Conservation (phyloP, 2,888 invertebrate genomes). For the Clistopyga incitator region DNA sequence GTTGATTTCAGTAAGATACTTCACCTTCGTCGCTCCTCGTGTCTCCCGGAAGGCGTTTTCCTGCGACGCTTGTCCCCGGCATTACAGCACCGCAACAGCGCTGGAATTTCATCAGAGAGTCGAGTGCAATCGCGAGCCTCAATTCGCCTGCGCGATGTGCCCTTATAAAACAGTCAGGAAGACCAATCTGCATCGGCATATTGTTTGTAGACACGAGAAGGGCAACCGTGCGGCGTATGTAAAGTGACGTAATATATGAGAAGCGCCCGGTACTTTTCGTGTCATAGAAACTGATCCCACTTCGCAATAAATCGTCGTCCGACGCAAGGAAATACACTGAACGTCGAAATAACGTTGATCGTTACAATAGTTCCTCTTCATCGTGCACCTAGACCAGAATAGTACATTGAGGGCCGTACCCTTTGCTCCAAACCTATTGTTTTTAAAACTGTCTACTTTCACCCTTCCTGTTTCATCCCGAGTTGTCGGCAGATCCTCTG, state of each 20-base stretch:
- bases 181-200: conserved; percentile 82
- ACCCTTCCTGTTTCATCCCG: not conserved
- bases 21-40: conserved; percentile 45
- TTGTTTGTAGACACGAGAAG: conserved; percentile 81
- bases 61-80: conserved; percentile 91
- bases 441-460: conserved; percentile 7
- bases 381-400: conserved; percentile 3
- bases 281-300: not conserved
- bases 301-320: conserved; percentile 2
- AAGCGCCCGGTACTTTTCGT: conserved; percentile 10
- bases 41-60: conserved; percentile 53
- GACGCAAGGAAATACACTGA: not conserved
- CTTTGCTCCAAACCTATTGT: not conserved
- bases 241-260: conserved; percentile 31
- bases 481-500: not conserved
- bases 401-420: not conserved
- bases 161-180: conserved; percentile 81
- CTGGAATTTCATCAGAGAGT: conserved; percentile 81
- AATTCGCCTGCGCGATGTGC: conserved; percentile 84
- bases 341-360: conserved; percentile 8
- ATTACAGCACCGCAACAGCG: conserved; percentile 82
- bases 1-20: conserved; percentile 36
- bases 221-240: not conserved
- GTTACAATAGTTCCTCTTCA: not conserved
- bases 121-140: conserved; percentile 84